phyloP scores from a whole-genome alignment of 2,888 invertebrate genomes.

The Trachelus troglodyta region DNA sequence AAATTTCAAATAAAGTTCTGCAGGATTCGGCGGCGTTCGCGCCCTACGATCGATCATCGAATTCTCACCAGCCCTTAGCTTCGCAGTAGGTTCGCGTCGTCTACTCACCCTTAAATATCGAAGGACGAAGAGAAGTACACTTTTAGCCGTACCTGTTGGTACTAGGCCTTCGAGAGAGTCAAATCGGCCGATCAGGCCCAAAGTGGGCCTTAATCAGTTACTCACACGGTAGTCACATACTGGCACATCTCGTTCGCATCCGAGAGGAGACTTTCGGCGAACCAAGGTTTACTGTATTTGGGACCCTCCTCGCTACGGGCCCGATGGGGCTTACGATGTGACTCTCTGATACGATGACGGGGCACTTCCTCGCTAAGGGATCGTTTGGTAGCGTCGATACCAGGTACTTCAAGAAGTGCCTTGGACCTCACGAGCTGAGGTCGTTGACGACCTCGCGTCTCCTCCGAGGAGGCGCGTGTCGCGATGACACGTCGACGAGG shows the following conservation, averaged over 20 bases:
- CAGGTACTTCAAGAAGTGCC: slow-evolving; percentile 58
- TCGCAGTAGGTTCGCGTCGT: no score
- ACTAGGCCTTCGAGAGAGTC: no score
- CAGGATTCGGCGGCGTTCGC: no score
- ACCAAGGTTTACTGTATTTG: slow-evolving; percentile 56
- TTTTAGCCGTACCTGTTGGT: no score
- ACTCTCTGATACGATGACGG: slow-evolving; percentile 43
- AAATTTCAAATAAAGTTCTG: no score
- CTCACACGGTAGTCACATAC: slow-evolving; percentile 60
- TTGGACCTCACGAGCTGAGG: slow-evolving; percentile 57
- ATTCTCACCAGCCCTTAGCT: no score
- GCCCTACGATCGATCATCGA: no score
- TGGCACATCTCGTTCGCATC: slow-evolving; percentile 55
- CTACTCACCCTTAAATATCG: no score
- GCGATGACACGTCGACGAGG: slow-evolving; percentile 11
- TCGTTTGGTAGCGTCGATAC: slow-evolving; percentile 52
- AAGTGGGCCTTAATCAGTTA: no score
- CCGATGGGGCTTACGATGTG: slow-evolving; percentile 50
- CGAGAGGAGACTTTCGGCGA: slow-evolving; percentile 26
- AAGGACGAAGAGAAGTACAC: no score
- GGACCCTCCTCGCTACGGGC: slow-evolving; percentile 61
- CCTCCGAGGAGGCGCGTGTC: slow-evolving; percentile 55
- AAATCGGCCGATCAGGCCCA: no score
- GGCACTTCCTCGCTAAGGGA: slow-evolving; percentile 63
- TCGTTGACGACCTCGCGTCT: slow-evolving; percentile 50